Conservation (phyloP, 2,797 vertebrate species). For the Triplophysa bombifrons region DNA sequence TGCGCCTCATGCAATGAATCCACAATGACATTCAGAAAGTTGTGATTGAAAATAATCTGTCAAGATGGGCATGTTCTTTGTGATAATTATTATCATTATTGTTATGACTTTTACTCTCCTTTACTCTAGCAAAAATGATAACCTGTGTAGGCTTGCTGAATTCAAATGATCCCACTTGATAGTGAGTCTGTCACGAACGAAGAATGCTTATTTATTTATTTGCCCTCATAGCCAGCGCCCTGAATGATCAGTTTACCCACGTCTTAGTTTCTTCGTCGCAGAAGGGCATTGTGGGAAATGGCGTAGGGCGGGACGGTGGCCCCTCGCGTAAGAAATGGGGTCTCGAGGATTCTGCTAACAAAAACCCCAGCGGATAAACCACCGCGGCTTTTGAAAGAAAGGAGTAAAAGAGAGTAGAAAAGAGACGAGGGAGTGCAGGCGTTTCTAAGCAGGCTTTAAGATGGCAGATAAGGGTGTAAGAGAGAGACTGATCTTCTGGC, state of each 20-base stretch:
- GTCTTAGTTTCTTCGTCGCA: slow-evolving; percentile 41
- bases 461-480: slow-evolving; percentile 63
- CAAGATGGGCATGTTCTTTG: slow-evolving; percentile 52
- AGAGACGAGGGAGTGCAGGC: slow-evolving; percentile 43
- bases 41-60: slow-evolving; percentile 52
- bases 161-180: slow-evolving; percentile 61
- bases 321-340: slow-evolving; percentile 26
- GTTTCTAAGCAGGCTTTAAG: slow-evolving; percentile 64
- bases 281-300: slow-evolving; percentile 44
- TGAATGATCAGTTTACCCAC: slow-evolving; percentile 42
- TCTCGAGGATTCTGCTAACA: slow-evolving; percentile 50
- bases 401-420: neutral
- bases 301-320: slow-evolving; percentile 1
- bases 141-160: slow-evolving; percentile 57
- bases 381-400: slow-evolving; percentile 47
- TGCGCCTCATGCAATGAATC: slow-evolving; percentile 36
- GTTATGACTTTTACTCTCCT: slow-evolving; percentile 32
- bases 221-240: slow-evolving; percentile 25
- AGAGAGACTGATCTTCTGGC: slow-evolving; percentile 64
- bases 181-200: slow-evolving; percentile 61
- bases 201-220: slow-evolving; percentile 47
- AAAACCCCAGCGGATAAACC: slow-evolving; percentile 50
- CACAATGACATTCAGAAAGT: slow-evolving; percentile 50
- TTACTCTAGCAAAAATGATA: slow-evolving; percentile 56
- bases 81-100: slow-evolving; percentile 54